Evolutionary conservation across 2,113 vertebrate genomes (phyloP).

Genomic region (Delphinus delphis): DNA sequence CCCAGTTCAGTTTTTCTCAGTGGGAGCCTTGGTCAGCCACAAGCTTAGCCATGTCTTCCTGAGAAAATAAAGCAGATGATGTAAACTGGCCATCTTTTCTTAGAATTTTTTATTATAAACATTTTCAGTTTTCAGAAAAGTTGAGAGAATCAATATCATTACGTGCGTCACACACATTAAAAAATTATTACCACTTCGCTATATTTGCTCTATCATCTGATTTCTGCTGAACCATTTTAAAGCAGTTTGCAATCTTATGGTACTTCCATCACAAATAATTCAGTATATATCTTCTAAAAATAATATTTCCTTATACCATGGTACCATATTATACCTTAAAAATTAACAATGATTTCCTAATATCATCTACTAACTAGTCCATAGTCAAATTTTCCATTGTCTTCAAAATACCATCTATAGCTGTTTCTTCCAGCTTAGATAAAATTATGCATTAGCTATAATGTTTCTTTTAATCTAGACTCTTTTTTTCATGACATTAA

Average conservation of each 20-base stretch:
- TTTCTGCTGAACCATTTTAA: not conserved
- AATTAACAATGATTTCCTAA: not conserved
- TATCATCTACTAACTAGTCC: not conserved
- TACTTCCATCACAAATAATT: not conserved
- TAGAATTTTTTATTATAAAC: not conserved
- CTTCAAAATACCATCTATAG: not conserved
- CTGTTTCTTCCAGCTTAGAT: not conserved
- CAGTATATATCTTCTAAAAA: not conserved
- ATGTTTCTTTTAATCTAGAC: not conserved
- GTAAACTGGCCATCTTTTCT: not conserved
- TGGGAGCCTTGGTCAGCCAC: not conserved
- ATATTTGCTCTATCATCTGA: not conserved
- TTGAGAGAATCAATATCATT: not conserved
- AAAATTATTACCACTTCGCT: not conserved
- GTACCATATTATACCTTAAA: not conserved
- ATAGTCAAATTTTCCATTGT: not conserved
- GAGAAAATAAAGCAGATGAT: not conserved
- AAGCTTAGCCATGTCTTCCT: not conserved
- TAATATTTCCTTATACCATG: not conserved
- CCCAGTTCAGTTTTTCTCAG: not conserved
- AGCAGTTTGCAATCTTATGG: not conserved
- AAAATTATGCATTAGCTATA: not conserved
- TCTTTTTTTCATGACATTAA: not conserved
- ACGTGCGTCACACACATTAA: not conserved
- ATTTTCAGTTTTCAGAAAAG: not conserved